Percentiles rank a stretch among this genome's conserved stretches.
phyloP scores from a whole-genome alignment of 2,113 vertebrate genomes.

The Fukomys damarensis region DNA sequence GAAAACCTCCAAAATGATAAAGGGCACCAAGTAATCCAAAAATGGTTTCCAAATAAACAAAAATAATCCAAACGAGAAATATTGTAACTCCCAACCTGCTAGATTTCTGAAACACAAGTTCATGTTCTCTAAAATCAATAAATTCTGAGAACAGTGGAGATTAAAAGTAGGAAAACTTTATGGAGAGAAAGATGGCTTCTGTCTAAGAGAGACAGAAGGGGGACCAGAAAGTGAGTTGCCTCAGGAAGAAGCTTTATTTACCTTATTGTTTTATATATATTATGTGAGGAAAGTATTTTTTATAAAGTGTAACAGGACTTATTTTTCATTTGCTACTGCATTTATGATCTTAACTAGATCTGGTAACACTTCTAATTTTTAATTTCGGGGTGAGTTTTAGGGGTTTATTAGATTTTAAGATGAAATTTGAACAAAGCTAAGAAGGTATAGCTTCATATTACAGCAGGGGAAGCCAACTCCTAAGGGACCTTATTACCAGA shows the following conservation, averaged over 20 bases:
- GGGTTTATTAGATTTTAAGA: neutral
- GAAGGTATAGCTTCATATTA: neutral
- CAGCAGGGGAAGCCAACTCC: neutral
- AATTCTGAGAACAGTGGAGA: no score
- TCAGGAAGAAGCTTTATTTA: neutral
- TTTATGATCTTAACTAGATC: conserved; percentile 10
- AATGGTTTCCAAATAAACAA: no score
- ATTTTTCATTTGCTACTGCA: neutral
- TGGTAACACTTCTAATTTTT: neutral
- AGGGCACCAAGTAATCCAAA: no score
- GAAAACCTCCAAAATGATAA: no score
- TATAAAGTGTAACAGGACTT: neutral
- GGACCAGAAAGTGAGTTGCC: no score
- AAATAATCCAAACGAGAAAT: no score
- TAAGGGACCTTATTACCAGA: neutral
- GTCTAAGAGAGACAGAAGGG: no score
- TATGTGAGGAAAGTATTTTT: neutral
- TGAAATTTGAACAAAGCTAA: conserved; percentile 13
- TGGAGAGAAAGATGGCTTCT: no score
- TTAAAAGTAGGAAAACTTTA: no score
- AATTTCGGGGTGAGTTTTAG: neutral
- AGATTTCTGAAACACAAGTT: no score
- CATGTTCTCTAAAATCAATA: no score
- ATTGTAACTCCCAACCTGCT: no score
- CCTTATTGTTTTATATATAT: neutral